These are phyloP conservation scores for Halocaridina rubra DNA, from an alignment of 2,888 invertebrate genomes.

Conservation along the genomic window DNA sequence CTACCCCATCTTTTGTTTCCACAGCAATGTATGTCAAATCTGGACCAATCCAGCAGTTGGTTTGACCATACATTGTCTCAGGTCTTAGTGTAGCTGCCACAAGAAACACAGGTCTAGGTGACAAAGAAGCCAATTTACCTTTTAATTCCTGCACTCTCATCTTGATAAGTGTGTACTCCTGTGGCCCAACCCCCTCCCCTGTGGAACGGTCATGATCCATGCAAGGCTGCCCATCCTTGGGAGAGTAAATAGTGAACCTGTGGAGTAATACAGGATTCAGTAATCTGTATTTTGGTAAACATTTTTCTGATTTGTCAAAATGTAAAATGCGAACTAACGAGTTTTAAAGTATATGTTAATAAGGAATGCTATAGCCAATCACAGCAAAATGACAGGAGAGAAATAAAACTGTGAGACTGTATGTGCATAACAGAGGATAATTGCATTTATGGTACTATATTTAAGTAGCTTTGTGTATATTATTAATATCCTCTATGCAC, in stretches of 20 bases:
- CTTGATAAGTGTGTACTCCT: conserved; percentile 97
- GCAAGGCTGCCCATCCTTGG: conserved; percentile 96
- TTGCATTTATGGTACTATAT: no score
- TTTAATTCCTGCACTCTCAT: conserved; percentile 84
- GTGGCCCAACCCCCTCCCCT: conserved; percentile 98
- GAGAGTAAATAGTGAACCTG: conserved; percentile 92
- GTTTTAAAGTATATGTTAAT: no score
- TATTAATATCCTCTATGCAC: no score
- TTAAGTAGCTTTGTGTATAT: no score
- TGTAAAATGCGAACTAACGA: no score
- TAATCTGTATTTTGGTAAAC: no score
- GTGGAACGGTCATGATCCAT: conserved; percentile 98
- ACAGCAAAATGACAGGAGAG: no score
- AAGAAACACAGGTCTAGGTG: conserved; percentile 74
- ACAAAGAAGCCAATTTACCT: conserved; percentile 38
- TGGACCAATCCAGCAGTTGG: conserved; percentile 98
- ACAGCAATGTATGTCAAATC: conserved; percentile 92
- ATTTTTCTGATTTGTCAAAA: no score
- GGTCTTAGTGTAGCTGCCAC: conserved; percentile 98
- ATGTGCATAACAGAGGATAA: no score
- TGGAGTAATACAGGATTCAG: not conserved
- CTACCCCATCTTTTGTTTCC: conserved; percentile 67
- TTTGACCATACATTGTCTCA: conserved; percentile 99
- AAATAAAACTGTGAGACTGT: no score
- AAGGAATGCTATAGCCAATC: no score